Conservation (phyloP, 2,888 invertebrate species). For the Lordiphosa andalusiaca region DNA sequence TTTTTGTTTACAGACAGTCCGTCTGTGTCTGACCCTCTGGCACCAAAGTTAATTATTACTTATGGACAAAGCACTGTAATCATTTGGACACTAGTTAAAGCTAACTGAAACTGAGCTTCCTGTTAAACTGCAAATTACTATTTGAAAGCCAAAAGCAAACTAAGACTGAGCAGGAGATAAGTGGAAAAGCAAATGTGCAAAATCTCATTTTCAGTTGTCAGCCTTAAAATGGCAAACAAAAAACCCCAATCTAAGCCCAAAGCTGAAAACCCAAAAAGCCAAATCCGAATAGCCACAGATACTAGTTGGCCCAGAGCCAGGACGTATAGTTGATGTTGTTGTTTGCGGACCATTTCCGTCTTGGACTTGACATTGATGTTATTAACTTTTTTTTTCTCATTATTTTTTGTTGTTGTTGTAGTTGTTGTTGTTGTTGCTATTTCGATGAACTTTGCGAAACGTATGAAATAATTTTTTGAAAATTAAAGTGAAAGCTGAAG, state of each 20-base stretch:
- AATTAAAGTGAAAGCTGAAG: constrained; percentile 44
- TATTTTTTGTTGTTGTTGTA: not conserved
- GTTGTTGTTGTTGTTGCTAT: constrained; percentile 35
- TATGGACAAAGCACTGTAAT: constrained; percentile 34
- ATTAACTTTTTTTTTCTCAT: constrained; percentile 43
- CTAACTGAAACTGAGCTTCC: constrained; percentile 5
- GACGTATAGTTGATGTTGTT: constrained; percentile 19
- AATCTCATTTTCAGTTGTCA: constrained; percentile 32
- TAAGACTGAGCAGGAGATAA: not conserved
- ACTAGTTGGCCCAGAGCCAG: constrained; percentile 37
- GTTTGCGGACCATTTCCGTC: constrained; percentile 42
- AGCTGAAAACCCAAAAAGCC: constrained; percentile 19
- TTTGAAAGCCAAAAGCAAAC: constrained; percentile 37
- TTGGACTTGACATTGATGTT: constrained; percentile 48
- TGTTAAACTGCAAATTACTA: constrained; percentile 29
- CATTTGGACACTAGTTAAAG: constrained; percentile 18
- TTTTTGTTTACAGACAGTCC: not conserved
- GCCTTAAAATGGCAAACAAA: constrained; percentile 36
- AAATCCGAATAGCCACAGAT: constrained; percentile 34
- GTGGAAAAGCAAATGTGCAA: constrained; percentile 33
- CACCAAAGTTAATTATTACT: constrained; percentile 35
- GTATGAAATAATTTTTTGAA: constrained; percentile 21
- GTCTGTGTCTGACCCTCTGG: constrained; percentile 12
- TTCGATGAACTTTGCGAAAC: not conserved
- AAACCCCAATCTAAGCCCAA: constrained; percentile 8